These are phyloP conservation scores for Xanthorhoe designata DNA, from an alignment of 2,888 invertebrate genomes.

Conservation along the genomic window DNA sequence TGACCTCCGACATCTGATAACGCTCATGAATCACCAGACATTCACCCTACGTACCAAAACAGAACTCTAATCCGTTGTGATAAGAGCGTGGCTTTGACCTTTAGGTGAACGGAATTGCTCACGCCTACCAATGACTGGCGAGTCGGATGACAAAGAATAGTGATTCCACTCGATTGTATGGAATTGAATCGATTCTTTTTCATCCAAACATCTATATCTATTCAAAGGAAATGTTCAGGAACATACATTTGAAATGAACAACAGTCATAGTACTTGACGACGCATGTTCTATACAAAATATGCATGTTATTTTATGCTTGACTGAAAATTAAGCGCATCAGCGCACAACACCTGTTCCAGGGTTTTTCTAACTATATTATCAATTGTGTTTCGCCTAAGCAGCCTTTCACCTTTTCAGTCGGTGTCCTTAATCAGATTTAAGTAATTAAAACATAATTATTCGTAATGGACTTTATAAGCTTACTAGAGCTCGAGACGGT, in stretches of 20 bases:
- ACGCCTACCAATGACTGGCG: conserved; percentile 5
- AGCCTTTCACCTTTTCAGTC: no score
- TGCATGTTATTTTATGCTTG: no score
- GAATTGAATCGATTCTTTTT: neutral
- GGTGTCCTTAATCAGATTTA: no score
- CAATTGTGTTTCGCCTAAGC: no score
- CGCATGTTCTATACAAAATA: neutral
- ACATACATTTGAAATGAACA: neutral
- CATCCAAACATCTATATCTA: neutral
- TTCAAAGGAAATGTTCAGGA: neutral
- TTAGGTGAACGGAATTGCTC: conserved; percentile 26
- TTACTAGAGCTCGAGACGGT: no score
- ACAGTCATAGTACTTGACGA: no score
- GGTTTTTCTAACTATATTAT: no score
- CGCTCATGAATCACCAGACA: conserved; percentile 43
- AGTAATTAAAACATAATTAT: no score
- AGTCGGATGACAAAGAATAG: conserved; percentile 15
- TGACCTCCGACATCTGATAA: conserved; percentile 41
- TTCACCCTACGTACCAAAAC: conserved; percentile 33
- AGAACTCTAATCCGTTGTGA: conserved; percentile 29
- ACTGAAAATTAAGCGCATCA: no score
- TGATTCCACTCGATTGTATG: conserved; percentile 12
- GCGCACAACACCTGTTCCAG: no score
- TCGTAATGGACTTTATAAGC: no score
- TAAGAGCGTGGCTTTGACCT: conserved; percentile 30